Evolutionary conservation across 2,888 invertebrate genomes (phyloP).

Genomic region (Campoplex capitator): DNA sequence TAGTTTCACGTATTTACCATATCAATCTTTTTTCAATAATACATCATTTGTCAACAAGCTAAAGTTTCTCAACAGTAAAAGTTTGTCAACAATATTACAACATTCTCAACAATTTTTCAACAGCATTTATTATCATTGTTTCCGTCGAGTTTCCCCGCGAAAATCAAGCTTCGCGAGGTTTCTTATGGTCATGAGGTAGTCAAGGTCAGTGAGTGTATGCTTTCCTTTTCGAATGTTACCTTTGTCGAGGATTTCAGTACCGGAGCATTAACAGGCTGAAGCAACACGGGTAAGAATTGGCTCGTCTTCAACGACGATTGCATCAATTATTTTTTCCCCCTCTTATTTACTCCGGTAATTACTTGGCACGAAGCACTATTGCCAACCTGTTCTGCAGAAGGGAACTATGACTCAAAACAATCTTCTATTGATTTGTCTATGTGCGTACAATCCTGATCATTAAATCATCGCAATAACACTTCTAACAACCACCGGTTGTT

Average conservation of each 20-base stretch:
- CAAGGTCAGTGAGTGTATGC: not conserved
- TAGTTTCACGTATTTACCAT: not conserved
- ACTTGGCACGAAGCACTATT: constrained; percentile 27
- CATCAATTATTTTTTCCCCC: not conserved
- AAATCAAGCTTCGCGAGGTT: constrained; percentile 17
- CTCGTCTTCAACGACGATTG: constrained; percentile 14
- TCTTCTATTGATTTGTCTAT: constrained; percentile 30
- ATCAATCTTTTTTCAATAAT: not conserved
- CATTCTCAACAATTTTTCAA: constrained; percentile 58
- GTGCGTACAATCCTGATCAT: not conserved
- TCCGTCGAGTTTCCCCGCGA: not conserved
- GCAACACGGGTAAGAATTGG: constrained; percentile 5
- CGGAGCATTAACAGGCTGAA: constrained; percentile 2
- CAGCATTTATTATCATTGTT: constrained; percentile 28
- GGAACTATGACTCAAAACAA: constrained; percentile 13
- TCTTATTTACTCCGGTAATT: not conserved
- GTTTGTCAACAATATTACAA: constrained; percentile 47
- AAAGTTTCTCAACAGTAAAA: constrained; percentile 17
- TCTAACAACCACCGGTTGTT: not conserved
- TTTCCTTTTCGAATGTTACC: not conserved
- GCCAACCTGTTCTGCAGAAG: constrained; percentile 31
- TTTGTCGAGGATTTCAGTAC: not conserved
- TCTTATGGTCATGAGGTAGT: constrained; percentile 20
- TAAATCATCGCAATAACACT: constrained; percentile 1
- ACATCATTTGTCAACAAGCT: constrained; percentile 40